Percentiles rank a stretch among this genome's conserved stretches.
Evolutionary conservation across 2,797 vertebrate species (phyloP).

Genomic region (Poeciliopsis turneri): DNA sequence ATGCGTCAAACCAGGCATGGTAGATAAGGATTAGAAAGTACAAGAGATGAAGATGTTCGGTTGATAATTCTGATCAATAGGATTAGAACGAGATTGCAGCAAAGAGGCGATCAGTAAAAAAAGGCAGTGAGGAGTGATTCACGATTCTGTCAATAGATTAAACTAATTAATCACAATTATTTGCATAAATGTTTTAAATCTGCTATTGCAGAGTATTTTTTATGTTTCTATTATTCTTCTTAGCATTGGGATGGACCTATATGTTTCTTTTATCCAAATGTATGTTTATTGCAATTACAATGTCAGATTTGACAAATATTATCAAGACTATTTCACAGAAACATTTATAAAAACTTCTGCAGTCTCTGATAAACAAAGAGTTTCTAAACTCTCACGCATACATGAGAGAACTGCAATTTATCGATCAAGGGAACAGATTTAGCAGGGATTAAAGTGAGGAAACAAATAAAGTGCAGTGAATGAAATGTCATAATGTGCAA

Average conservation of each 20-base stretch:
- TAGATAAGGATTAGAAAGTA: constrained; percentile 44
- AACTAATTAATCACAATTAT: neutral
- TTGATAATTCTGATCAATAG: constrained; percentile 32
- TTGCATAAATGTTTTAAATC: neutral
- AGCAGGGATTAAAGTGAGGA: neutral
- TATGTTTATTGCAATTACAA: neutral
- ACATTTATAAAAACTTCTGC: neutral
- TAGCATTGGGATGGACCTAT: neutral
- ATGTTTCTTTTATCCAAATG: neutral
- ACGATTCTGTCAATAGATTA: neutral
- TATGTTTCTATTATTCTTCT: neutral
- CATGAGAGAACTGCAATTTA: neutral
- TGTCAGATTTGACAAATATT: neutral
- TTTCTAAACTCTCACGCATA: neutral
- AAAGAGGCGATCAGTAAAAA: neutral
- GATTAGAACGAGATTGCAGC: constrained; percentile 30
- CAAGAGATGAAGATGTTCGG: constrained; percentile 11
- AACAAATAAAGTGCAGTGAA: neutral
- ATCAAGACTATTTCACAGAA: neutral
- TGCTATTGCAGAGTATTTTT: neutral
- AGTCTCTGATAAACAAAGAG: neutral
- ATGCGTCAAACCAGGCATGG: constrained; percentile 20
- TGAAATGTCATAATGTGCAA: neutral
- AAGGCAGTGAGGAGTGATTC: neutral
- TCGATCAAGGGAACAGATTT: neutral